Evolutionary conservation across 2,888 invertebrate species (phyloP).

Genomic region (Operophtera brumata): DNA sequence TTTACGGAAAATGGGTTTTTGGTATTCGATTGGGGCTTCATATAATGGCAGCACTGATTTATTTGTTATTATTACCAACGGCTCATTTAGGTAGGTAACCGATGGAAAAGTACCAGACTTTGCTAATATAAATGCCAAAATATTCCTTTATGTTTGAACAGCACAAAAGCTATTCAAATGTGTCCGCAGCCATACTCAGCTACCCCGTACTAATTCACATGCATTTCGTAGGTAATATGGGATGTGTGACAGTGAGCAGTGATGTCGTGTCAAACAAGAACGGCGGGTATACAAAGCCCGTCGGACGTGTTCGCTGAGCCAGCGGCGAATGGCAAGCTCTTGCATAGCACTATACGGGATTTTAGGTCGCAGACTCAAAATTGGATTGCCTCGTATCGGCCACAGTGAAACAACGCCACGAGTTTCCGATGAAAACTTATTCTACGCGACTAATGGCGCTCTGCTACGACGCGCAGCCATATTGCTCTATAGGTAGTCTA

Average conservation of each 20-base stretch:
- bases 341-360: slow-evolving; percentile 43
- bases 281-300: slow-evolving; percentile 17
- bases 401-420: slow-evolving; percentile 48
- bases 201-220: not conserved
- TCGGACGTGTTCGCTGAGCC: slow-evolving; percentile 28
- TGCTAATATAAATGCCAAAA: too few species aligned
- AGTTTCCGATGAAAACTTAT: slow-evolving; percentile 56
- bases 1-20: not conserved
- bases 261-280: slow-evolving; percentile 25
- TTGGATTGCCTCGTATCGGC: slow-evolving; percentile 63
- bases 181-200: not conserved
- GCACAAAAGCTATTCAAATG: slow-evolving; percentile 1
- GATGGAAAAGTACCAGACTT: too few species aligned
- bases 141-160: too few species aligned
- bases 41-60: too few species aligned
- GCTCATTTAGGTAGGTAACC: too few species aligned
- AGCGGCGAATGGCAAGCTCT: slow-evolving; percentile 51
- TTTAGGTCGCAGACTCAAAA: slow-evolving; percentile 60
- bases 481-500: slow-evolving; percentile 22
- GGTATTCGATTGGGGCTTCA: too few species aligned
- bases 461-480: slow-evolving; percentile 23
- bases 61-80: too few species aligned
- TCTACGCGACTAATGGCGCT: slow-evolving; percentile 40
- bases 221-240: slow-evolving; percentile 16
- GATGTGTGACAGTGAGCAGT: slow-evolving; percentile 18